phyloP scores from a whole-genome alignment of 2,113 vertebrate genomes.

The Seriola dumerili region DNA sequence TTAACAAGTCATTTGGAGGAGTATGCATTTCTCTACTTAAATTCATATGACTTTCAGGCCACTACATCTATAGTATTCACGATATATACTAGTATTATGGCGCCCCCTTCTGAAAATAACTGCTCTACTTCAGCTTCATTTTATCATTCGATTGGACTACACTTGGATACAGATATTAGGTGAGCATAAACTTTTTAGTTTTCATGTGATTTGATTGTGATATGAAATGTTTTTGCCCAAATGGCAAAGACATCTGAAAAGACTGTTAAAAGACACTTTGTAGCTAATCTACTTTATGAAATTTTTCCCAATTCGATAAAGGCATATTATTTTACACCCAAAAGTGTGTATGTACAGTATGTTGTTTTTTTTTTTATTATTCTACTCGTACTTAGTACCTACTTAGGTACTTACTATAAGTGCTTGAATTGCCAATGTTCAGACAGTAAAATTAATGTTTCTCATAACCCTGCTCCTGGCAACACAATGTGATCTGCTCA shows the following conservation, averaged over 20 bases:
- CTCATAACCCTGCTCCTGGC: not conserved
- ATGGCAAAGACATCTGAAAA: not conserved
- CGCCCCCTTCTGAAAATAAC: conserved; percentile 18
- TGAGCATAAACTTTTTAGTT: not conserved
- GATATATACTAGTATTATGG: not conserved
- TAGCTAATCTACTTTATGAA: not conserved
- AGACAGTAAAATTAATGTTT: not conserved
- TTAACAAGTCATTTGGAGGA: not conserved
- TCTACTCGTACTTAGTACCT: not conserved
- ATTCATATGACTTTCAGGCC: not conserved
- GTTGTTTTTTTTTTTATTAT: not conserved
- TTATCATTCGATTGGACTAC: not conserved
- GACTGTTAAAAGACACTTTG: not conserved
- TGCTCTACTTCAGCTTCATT: conserved; percentile 11
- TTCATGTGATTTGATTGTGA: not conserved
- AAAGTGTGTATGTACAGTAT: not conserved
- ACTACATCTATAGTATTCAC: no score
- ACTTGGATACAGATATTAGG: no score
- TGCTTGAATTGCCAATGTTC: not conserved
- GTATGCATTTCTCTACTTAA: not conserved
- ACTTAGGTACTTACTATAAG: no score
- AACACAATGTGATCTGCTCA: not conserved
- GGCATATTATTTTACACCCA: not conserved
- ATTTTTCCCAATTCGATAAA: not conserved
- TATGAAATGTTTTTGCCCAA: not conserved